Conservation (phyloP, 2,113 vertebrate genomes). For the Dasypus novemcinctus region DNA sequence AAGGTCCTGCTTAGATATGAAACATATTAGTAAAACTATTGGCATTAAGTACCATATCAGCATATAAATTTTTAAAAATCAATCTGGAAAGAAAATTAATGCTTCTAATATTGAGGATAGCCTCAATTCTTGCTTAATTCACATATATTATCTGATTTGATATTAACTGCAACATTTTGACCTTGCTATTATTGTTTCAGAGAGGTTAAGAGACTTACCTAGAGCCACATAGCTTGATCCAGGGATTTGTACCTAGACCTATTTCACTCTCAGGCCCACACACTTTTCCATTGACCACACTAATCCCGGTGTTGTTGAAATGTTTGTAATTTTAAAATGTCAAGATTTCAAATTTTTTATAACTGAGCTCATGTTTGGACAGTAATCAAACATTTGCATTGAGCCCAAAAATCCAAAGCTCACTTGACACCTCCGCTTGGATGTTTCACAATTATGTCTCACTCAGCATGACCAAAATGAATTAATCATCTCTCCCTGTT, state of each 20-base stretch:
- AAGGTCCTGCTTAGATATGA: neutral
- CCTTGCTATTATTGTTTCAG: neutral
- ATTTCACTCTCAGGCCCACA: neutral
- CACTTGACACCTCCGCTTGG: neutral
- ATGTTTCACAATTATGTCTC: neutral
- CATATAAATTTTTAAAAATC: neutral
- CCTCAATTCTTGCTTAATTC: neutral
- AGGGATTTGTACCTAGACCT: neutral
- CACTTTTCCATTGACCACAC: neutral
- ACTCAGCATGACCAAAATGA: neutral
- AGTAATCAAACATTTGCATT: neutral
- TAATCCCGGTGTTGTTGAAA: neutral
- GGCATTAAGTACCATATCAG: neutral
- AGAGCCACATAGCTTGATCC: neutral
- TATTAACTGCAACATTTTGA: neutral
- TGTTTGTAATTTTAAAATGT: neutral
- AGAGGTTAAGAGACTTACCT: neutral
- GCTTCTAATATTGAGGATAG: neutral
- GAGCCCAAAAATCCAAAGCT: neutral
- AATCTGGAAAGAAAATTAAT: neutral
- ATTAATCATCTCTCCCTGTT: neutral
- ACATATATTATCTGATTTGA: neutral
- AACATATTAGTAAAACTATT: neutral
- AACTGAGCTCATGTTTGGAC: neutral
- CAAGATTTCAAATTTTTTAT: neutral